Percentiles rank a stretch among this genome's conserved stretches.
These are phyloP conservation scores for Zhengitettix transpicula DNA, from an alignment of 2,888 invertebrate genomes.

Conservation along the genomic window DNA sequence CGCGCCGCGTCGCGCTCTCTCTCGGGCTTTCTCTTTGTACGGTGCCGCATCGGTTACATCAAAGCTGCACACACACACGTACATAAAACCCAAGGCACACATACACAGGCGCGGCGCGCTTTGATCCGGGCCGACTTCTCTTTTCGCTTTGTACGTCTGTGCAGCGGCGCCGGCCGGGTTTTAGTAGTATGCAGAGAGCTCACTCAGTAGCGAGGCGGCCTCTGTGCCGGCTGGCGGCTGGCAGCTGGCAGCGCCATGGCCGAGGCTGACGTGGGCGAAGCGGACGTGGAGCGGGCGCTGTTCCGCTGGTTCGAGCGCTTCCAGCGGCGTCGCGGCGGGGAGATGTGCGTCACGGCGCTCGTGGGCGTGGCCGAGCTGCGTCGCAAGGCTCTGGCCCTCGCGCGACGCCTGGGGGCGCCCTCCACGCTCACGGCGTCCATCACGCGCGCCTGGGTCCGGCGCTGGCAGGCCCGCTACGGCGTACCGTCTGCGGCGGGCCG, in stretches of 20 bases:
- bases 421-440: conserved; percentile 5
- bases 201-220: conserved; percentile 3
- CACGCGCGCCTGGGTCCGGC: conserved; percentile 10
- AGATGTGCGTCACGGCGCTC: background rate
- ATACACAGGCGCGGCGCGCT: conserved; percentile 1
- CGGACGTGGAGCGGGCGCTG: conserved; percentile 18
- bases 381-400: conserved; percentile 8
- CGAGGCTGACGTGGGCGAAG: conserved; percentile 16
- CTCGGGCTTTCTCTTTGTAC: conserved; percentile 33
- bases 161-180: conserved; percentile 5
- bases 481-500: conserved; percentile 1
- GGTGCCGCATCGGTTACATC: conserved; percentile 5
- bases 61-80: conserved; percentile 4
- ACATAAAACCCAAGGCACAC: conserved; percentile 2
- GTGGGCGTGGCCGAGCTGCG: conserved; percentile 4
- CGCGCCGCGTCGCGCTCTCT: conserved; percentile 21
- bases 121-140: conserved; percentile 8
- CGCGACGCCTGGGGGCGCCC: conserved; percentile 6
- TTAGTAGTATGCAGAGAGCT: background rate
- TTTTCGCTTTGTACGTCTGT: conserved; percentile 3
- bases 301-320: conserved; percentile 17
- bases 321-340: conserved; percentile 4
- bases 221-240: background rate
- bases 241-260: conserved; percentile 18
- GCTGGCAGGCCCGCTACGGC: conserved; percentile 13